phyloP scores from a whole-genome alignment of 2,888 invertebrate species.

The Eurois occulta region DNA sequence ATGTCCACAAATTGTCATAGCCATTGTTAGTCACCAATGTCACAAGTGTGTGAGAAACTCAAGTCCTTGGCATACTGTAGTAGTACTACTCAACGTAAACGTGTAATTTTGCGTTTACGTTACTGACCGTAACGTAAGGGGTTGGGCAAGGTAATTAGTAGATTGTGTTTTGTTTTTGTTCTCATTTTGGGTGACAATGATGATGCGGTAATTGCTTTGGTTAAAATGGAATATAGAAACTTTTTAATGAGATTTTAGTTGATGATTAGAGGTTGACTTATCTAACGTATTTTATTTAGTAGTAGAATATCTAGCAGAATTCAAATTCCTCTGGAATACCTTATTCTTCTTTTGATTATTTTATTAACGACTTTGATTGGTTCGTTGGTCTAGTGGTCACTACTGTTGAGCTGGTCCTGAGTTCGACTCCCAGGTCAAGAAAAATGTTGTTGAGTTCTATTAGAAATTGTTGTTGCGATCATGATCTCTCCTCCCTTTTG shows the following conservation, averaged over 20 bases:
- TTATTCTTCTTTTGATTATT: background rate
- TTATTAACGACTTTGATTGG: background rate
- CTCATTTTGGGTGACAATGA: constrained; percentile 27
- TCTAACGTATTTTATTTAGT: background rate
- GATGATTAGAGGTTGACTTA: background rate
- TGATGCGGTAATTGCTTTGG: constrained; percentile 10
- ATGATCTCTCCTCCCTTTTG: background rate
- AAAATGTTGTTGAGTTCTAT: background rate
- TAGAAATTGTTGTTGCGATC: background rate
- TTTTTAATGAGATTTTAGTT: background rate
- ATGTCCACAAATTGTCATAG: constrained; percentile 25
- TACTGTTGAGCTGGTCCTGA: background rate
- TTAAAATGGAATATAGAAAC: background rate
- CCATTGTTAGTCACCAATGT: constrained; percentile 60
- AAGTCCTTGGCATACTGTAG: constrained; percentile 61
- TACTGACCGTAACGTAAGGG: constrained; percentile 36
- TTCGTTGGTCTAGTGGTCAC: background rate
- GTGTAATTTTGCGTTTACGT: constrained; percentile 57
- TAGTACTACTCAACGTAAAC: constrained; percentile 23
- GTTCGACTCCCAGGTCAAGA: background rate
- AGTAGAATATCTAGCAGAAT: background rate
- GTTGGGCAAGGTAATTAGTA: constrained; percentile 47
- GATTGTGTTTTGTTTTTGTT: constrained; percentile 32
- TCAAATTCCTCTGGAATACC: background rate
- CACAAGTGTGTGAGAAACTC: constrained; percentile 58